Conservation (phyloP, 2,888 invertebrate genomes). For the Pecten maximus region DNA sequence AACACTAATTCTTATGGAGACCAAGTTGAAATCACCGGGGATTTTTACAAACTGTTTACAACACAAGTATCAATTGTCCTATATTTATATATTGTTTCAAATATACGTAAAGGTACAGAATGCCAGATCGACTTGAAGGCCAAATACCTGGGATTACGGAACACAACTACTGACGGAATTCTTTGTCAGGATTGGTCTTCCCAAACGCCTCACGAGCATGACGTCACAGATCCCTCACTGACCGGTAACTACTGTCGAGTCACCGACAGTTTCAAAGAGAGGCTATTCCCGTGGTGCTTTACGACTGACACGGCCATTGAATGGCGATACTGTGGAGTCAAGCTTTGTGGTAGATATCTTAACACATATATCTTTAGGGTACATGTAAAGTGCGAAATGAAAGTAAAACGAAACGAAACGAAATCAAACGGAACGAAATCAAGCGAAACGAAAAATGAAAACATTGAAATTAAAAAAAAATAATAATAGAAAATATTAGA, state of each 20-base stretch:
- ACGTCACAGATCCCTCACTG: background rate
- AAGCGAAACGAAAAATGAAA: too few species aligned
- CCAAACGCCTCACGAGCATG: background rate
- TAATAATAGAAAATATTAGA: too few species aligned
- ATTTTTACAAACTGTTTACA: too few species aligned
- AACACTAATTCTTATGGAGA: too few species aligned
- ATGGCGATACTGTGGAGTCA: background rate
- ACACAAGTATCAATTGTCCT: too few species aligned
- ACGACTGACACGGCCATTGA: background rate
- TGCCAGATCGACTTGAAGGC: background rate
- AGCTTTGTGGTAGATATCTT: background rate
- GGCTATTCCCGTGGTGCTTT: background rate
- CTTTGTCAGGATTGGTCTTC: background rate
- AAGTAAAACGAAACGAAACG: too few species aligned
- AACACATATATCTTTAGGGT: too few species aligned
- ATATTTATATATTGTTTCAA: background rate
- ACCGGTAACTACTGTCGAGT: background rate
- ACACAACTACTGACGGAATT: background rate
- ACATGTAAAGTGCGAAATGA: too few species aligned
- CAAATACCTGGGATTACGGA: background rate
- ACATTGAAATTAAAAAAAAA: too few species aligned
- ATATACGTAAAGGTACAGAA: background rate
- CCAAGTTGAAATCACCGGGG: too few species aligned
- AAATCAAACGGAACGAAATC: too few species aligned
- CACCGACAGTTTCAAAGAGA: background rate